Evolutionary conservation across 2,113 vertebrate species (phyloP).

Genomic region (Cercopithecus mona): DNA sequence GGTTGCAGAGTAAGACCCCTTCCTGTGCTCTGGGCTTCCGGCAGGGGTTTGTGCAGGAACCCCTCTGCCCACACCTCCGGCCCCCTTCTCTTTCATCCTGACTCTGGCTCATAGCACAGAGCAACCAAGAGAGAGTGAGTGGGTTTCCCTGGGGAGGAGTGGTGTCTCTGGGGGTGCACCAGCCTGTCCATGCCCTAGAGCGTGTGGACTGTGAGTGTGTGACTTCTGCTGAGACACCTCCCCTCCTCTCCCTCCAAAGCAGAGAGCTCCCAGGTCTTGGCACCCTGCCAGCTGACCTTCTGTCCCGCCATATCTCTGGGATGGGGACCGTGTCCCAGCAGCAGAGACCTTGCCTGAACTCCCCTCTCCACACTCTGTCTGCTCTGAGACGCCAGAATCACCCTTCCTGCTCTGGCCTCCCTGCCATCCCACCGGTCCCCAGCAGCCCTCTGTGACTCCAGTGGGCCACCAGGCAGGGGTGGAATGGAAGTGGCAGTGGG

Average conservation of each 20-base stretch:
- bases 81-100: neutral
- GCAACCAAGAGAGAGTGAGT: neutral
- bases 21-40: neutral
- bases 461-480: neutral
- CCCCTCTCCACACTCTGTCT: neutral
- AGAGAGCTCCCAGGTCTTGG: neutral
- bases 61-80: neutral
- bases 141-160: neutral
- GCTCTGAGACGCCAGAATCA: neutral
- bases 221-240: neutral
- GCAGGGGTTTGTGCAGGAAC: neutral
- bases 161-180: neutral
- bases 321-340: neutral
- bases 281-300: neutral
- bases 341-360: neutral
- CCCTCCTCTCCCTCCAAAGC: neutral
- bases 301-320: fast-evolving
- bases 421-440: neutral
- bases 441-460: neutral
- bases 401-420: neutral
- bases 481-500: neutral
- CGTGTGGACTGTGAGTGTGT: neutral
- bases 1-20: neutral
- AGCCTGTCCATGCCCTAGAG: neutral
- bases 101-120: neutral